A percentile compares a stretch with the other conserved stretches of the same genome.
Evolutionary conservation across 2,797 vertebrate species (phyloP).

Genomic region (Hafferia zeledoni): DNA sequence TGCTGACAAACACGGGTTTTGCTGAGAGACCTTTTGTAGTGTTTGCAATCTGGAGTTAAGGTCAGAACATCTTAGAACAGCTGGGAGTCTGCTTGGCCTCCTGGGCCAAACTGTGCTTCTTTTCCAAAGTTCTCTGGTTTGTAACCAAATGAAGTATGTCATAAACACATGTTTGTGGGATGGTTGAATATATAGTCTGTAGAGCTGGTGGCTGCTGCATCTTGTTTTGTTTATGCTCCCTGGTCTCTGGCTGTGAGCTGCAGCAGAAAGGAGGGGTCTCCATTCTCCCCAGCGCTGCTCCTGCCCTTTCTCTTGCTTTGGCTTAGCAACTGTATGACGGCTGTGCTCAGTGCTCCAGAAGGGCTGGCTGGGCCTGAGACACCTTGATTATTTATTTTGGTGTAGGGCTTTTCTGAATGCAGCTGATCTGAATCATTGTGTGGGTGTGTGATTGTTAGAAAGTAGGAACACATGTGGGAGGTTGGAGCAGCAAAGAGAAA

Average conservation of each 20-base stretch:
- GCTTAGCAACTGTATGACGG: fast-evolving
- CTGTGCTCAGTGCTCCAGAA: background rate
- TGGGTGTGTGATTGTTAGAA: background rate
- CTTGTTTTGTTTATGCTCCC: background rate
- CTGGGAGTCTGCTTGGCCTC: background rate
- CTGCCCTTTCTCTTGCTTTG: background rate
- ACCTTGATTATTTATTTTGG: background rate
- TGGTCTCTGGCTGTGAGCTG: background rate
- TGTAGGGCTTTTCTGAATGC: background rate
- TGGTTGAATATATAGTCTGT: fast-evolving
- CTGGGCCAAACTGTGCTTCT: background rate
- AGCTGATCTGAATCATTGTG: background rate
- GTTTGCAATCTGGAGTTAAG: background rate
- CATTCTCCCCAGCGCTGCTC: background rate
- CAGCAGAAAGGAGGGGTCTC: background rate
- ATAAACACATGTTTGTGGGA: background rate
- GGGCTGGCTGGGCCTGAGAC: background rate
- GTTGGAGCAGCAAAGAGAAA: background rate
- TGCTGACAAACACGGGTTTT: background rate
- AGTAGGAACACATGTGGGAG: background rate
- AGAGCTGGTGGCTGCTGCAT: background rate
- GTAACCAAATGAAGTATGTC: background rate
- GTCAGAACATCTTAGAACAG: background rate
- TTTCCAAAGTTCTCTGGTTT: background rate
- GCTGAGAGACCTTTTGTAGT: background rate